A percentile compares a stretch with the other conserved stretches of the same genome.
phyloP scores from a whole-genome alignment of 2,797 vertebrate species.

The Chloroceryle inda region DNA sequence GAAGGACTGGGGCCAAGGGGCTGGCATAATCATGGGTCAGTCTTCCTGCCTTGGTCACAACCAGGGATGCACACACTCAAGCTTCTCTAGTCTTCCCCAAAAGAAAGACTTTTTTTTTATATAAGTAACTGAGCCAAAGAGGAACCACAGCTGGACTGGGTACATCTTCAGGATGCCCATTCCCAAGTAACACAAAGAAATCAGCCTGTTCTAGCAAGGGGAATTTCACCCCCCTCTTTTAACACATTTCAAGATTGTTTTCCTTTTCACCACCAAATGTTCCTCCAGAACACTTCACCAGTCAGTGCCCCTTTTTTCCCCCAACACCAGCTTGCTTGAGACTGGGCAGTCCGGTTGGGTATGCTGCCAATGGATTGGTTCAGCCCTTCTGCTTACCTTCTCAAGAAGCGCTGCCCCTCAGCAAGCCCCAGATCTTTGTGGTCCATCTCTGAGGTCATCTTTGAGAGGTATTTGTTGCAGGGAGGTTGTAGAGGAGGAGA shows the following conservation, averaged over 20 bases:
- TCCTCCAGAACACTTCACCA: background rate
- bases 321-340: background rate
- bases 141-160: background rate
- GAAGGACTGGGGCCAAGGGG: background rate
- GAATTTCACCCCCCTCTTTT: background rate
- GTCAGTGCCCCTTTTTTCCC: background rate
- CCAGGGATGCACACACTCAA: rapidly evolving
- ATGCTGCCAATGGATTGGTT: background rate
- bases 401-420: too few relatives aligned
- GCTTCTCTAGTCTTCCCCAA: background rate
- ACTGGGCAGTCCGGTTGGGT: background rate
- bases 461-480: background rate
- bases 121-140: background rate
- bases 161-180: background rate
- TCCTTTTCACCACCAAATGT: background rate
- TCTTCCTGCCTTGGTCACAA: background rate
- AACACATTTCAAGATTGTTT: background rate
- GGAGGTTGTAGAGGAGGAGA: rapidly evolving
- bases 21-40: background rate
- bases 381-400: background rate
- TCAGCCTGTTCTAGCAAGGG: rapidly evolving
- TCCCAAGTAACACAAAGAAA: background rate
- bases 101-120: background rate
- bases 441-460: background rate
- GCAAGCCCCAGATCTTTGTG: rapidly evolving